These are phyloP conservation scores for Euplexia lucipara DNA, from an alignment of 2,888 invertebrate genomes.

Conservation along the genomic window DNA sequence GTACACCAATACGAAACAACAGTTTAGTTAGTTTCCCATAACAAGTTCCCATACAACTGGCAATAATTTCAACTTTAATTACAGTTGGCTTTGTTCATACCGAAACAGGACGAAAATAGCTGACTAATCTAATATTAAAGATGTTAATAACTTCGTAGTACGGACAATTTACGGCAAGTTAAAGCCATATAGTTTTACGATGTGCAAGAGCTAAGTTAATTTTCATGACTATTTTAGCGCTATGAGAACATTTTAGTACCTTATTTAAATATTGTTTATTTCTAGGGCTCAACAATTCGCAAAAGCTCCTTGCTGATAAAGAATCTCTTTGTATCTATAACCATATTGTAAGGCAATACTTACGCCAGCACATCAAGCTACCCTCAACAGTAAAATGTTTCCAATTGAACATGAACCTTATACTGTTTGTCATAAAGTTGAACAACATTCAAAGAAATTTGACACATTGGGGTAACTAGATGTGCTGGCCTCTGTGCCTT, in stretches of 20 bases:
- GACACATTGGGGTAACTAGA: too few relatives aligned
- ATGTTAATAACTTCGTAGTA: constrained; percentile 29
- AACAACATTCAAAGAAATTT: too few relatives aligned
- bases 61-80: constrained; percentile 48
- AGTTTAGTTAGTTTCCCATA: background rate
- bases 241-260: constrained; percentile 1
- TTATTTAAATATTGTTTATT: too few relatives aligned
- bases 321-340: background rate
- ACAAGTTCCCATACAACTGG: background rate
- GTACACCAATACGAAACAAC: background rate
- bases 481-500: too few relatives aligned
- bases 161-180: constrained; percentile 4
- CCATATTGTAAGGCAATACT: too few relatives aligned
- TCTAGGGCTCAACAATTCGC: background rate
- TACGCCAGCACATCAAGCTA: too few relatives aligned
- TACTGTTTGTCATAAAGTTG: too few relatives aligned
- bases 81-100: constrained; percentile 26
- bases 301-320: background rate
- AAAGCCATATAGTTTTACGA: constrained; percentile 28
- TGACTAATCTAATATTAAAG: constrained; percentile 35
- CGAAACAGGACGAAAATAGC: constrained; percentile 26
- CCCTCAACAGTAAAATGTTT: too few relatives aligned
- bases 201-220: constrained; percentile 10
- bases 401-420: too few relatives aligned
- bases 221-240: constrained; percentile 17